These are phyloP conservation scores for Cuculus canorus DNA, from an alignment of 2,797 vertebrate species.

Conservation along the genomic window DNA sequence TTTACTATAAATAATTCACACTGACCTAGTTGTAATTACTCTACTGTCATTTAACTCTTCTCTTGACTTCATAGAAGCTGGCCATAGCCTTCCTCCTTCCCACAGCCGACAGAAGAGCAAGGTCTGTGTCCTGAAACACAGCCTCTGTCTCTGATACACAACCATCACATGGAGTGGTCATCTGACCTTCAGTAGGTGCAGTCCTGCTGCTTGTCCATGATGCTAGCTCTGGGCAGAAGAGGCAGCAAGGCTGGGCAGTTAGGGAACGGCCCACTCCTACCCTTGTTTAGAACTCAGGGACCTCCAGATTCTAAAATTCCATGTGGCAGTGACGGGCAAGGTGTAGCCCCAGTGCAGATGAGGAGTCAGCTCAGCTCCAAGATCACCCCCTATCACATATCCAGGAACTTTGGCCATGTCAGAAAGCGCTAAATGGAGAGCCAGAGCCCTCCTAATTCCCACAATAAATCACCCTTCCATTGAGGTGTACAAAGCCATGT, in stretches of 20 bases:
- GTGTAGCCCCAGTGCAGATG: background rate
- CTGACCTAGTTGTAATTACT: slow-evolving; percentile 16
- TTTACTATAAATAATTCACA: slow-evolving; percentile 57
- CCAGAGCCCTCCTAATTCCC: background rate
- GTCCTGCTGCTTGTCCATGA: background rate
- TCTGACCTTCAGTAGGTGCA: background rate
- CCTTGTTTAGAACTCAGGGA: background rate
- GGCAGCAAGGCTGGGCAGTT: background rate
- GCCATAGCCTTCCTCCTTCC: background rate
- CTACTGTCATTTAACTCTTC: slow-evolving; percentile 17
- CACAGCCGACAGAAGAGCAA: background rate
- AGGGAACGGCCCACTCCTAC: background rate
- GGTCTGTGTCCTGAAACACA: fast-evolving
- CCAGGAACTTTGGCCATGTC: background rate
- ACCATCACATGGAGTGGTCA: background rate
- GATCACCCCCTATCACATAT: too few species aligned
- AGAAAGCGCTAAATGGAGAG: background rate
- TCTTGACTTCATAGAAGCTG: background rate
- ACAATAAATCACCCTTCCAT: background rate
- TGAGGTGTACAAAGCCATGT: background rate
- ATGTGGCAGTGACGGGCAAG: fast-evolving
- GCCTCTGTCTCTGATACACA: background rate
- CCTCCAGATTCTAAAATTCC: background rate
- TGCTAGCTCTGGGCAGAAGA: background rate
- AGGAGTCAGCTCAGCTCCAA: background rate